phyloP scores from a whole-genome alignment of 2,888 invertebrate species.

The Pteria penguin region DNA sequence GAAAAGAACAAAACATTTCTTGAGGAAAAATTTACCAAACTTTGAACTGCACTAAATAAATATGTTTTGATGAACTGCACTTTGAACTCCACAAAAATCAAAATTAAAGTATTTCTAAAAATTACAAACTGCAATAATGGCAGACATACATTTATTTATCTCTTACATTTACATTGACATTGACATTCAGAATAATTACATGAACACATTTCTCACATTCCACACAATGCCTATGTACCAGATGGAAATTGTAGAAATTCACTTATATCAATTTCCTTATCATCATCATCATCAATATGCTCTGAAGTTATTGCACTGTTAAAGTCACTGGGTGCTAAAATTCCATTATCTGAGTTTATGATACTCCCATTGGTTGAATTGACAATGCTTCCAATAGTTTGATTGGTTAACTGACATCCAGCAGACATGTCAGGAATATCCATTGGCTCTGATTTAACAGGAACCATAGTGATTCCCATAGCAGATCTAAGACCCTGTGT shows the following conservation, averaged over 20 bases:
- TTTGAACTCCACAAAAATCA: too few relatives aligned
- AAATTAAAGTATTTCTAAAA: too few relatives aligned
- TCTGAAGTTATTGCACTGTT: constrained; percentile 7
- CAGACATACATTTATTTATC: too few relatives aligned
- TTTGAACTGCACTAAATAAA: too few relatives aligned
- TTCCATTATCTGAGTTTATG: constrained; percentile 7
- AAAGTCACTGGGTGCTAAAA: constrained; percentile 25
- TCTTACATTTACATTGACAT: too few relatives aligned
- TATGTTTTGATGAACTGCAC: too few relatives aligned
- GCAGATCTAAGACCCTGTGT: constrained; percentile 52
- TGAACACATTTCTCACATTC: too few relatives aligned
- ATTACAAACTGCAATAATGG: too few relatives aligned
- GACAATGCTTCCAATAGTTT: constrained; percentile 9
- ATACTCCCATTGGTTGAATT: background rate
- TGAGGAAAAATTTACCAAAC: too few relatives aligned
- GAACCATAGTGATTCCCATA: constrained; percentile 56
- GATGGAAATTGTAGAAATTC: constrained; percentile 46
- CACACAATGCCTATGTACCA: too few relatives aligned
- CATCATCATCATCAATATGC: constrained; percentile 21
- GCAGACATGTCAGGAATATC: background rate
- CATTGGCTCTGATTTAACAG: constrained; percentile 25
- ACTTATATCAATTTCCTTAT: constrained; percentile 42
- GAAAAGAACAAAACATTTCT: too few relatives aligned
- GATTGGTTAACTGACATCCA: constrained; percentile 4
- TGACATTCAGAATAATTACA: too few relatives aligned